Base-by-base conservation (phyloP, 2,113 vertebrate genomes). In the Pogona vitticeps region DNA sequence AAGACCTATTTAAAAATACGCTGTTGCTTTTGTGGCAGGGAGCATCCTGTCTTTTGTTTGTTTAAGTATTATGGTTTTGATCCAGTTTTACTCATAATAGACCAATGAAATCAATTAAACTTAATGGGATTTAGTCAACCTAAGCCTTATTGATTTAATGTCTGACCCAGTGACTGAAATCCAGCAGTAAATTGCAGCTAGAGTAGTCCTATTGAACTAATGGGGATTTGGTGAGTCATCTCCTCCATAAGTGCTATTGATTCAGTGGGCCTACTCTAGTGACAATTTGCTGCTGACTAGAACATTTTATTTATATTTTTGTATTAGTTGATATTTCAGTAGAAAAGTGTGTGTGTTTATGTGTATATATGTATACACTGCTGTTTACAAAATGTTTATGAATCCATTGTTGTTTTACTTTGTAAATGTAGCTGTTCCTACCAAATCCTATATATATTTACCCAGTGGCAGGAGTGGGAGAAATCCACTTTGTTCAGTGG, bases 291-390 rank as follows among this genome's bases (percentile, higher is more conserved):
- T 6, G 10, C 46, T 52, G 36, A 80, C 12, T 61, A 80, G 23
- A 61, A 76, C 38, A 59, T 84, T 86, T 90, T 72, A 15, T 82
- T 68, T 68, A 68, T 68, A 31, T 68, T 76, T 88, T 52, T 72
- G 86, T 59, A 63, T 88, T 70, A 92, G 86, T 80, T 90, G 89
- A 85, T 67, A 56, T 95, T 95, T 96, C 96, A 94, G 72, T 93
- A 95, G 28, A 28, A 5, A 52, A 26, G 8, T 92, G 83, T 93
- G 73, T 92, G 93, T 40, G 88, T 18, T 76, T n/a, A 78, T 92
- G 76, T 77, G 91, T 52, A 52, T 52, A 52, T 52, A 52, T 52
- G 10, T 52, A 52, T 52, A 52, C 10, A 52, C 46, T 52, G 10
- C 46, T 52, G 46, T 52, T 52, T 52, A 88, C 72, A 88, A 78